These are phyloP conservation scores for Sandelia bainsii DNA, from an alignment of 2,797 vertebrate genomes.

Conservation along the genomic window DNA sequence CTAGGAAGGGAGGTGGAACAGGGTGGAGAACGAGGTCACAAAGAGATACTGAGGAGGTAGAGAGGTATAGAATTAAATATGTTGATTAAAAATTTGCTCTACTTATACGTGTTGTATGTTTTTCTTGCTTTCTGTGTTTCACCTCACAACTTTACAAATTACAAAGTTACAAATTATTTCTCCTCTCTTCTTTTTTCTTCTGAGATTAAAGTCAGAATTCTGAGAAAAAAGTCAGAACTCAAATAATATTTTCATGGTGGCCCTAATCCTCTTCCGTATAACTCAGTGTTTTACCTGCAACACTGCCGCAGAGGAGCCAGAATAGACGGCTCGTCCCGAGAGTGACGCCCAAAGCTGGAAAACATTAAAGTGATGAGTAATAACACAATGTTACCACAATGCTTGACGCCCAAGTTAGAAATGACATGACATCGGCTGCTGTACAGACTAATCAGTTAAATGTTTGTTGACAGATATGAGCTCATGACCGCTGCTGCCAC, in stretches of 20 bases:
- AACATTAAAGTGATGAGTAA: conserved; percentile 1
- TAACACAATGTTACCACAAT: not conserved
- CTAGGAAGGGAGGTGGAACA: conserved; percentile 61
- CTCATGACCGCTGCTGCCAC: no score
- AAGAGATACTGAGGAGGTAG: not conserved
- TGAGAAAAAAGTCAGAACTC: no score
- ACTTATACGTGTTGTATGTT: not conserved
- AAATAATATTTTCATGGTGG: no score
- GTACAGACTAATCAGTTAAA: not conserved
- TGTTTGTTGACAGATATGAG: not conserved
- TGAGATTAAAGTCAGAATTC: no score
- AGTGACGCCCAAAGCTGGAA: conserved; percentile 92
- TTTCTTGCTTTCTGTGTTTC: not conserved
- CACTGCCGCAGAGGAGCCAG: conserved; percentile 91
- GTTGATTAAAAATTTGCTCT: not conserved
- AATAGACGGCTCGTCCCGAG: conserved; percentile 92
- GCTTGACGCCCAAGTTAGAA: not conserved
- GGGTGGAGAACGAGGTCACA: fast-evolving
- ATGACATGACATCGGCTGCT: not conserved
- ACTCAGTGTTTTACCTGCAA: conserved; percentile 92
- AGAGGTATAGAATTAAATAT: no score
- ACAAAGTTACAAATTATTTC: no score
- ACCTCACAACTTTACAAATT: not conserved
- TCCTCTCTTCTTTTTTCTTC: no score
- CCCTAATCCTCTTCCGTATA: no score